Evolutionary conservation across 2,797 vertebrate genomes (phyloP), one percentile per base, ranked within the genome.

Genomic region (Rhyacichthys aspro): DNA sequence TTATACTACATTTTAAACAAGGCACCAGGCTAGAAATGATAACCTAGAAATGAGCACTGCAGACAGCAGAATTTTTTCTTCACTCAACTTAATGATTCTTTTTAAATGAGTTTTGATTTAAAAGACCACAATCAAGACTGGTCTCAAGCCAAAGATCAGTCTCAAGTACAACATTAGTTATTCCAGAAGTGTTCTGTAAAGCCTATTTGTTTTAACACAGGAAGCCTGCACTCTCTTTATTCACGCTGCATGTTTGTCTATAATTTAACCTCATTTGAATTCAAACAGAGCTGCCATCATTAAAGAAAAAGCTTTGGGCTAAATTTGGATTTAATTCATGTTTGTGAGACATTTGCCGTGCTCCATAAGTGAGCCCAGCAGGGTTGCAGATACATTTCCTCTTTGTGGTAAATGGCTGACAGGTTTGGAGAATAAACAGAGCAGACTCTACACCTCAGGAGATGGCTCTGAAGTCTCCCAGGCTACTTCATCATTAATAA

Each of bases 401-500:
- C 44, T 84, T 63, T 84, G 74, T 86, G 79, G 77, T 49, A 76
- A 65, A 76, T 55, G 59, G 54, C 68, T 78, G 73, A 78, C 79
- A 83, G 74, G 76, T 78, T 77, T 76, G 45, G 63, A 78, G 72
- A 79, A 86, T 78, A 84, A 77, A 85, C 78, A 79, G 70, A 84
- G 68, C 80, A 83, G 76, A 67, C 61, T 62, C 55, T 33, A 32
- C 59, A 76, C 78, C 78, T 81, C 75, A 8, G 67, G 86, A 86
- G 85, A 83, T 82, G 46, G 14, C 49, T 15, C 77, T 68, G 70
- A 79, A 82, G 81, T 69, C 74, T 74, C 55, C 70, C 70, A 52
- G 68, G 79, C 73, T 71, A 62, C 61, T 91, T 89, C 82, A 83
- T 85, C 85, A 86, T 88, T 87, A 86, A 85, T 74, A 85, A 82